These are phyloP conservation scores for Microtus pennsylvanicus DNA, from an alignment of 2,113 vertebrate species.

Conservation along the genomic window DNA sequence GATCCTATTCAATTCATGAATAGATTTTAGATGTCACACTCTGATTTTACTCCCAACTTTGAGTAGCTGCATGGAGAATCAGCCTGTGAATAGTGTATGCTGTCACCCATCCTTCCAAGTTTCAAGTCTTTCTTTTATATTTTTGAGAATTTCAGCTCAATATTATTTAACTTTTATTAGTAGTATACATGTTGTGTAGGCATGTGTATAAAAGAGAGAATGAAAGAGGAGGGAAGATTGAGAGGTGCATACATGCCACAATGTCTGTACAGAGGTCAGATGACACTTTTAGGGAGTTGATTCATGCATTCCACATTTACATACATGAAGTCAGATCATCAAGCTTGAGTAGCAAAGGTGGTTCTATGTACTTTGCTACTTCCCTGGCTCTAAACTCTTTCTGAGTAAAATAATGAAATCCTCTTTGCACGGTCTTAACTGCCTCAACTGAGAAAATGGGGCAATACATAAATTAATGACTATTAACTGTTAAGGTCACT, in stretches of 20 bases:
- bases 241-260: too few relatives aligned
- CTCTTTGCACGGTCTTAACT: background rate
- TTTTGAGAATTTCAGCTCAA: background rate
- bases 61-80: background rate
- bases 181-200: background rate
- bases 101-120: too few relatives aligned
- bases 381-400: background rate
- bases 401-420: accelerated
- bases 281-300: background rate
- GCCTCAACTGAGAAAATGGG: background rate
- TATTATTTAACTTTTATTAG: background rate
- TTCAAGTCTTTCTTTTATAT: background rate
- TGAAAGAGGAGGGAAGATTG: too few relatives aligned
- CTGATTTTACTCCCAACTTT: background rate
- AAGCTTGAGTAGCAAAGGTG: background rate
- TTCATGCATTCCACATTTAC: background rate
- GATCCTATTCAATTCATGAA: background rate
- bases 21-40: background rate
- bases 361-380: too few relatives aligned
- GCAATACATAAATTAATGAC: background rate
- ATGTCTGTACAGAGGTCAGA: too few relatives aligned
- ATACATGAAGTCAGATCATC: background rate
- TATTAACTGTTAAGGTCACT: background rate
- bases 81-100: accelerated
- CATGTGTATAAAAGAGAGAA: background rate